Evolutionary conservation across 2,797 vertebrate species (phyloP).

Genomic region (Mus minutoides): DNA sequence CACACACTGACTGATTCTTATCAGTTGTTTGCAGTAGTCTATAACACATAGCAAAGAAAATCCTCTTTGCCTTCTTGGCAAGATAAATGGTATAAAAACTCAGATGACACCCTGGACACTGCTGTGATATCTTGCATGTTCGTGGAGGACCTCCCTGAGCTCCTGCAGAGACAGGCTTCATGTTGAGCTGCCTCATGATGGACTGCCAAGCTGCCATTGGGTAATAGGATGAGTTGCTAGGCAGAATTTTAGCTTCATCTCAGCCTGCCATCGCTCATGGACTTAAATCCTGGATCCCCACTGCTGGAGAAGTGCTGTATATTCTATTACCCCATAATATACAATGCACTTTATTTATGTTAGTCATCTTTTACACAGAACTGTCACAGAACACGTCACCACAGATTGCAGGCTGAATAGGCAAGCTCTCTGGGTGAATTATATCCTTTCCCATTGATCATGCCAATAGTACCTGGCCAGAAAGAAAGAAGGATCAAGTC

Average conservation of each 20-base stretch:
- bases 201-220: neutral
- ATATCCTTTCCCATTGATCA: slow-evolving; percentile 30
- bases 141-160: neutral
- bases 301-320: slow-evolving; percentile 40
- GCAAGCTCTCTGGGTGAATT: slow-evolving; percentile 46
- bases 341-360: slow-evolving; percentile 71
- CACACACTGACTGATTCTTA: neutral
- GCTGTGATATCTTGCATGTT: neutral
- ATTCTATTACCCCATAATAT: slow-evolving; percentile 59
- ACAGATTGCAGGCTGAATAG: slow-evolving; percentile 57
- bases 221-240: neutral
- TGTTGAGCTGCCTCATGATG: neutral
- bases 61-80: neutral
- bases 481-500: slow-evolving; percentile 61
- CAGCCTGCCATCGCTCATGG: neutral
- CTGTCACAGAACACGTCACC: slow-evolving; percentile 63
- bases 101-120: neutral
- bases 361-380: slow-evolving; percentile 70
- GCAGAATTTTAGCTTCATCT: neutral
- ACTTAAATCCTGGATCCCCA: slow-evolving; percentile 23
- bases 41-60: neutral
- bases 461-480: slow-evolving; percentile 22
- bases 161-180: neutral
- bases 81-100: neutral
- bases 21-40: neutral